These are phyloP conservation scores for Agrotis clavis DNA, from an alignment of 2,888 invertebrate species.

Conservation along the genomic window DNA sequence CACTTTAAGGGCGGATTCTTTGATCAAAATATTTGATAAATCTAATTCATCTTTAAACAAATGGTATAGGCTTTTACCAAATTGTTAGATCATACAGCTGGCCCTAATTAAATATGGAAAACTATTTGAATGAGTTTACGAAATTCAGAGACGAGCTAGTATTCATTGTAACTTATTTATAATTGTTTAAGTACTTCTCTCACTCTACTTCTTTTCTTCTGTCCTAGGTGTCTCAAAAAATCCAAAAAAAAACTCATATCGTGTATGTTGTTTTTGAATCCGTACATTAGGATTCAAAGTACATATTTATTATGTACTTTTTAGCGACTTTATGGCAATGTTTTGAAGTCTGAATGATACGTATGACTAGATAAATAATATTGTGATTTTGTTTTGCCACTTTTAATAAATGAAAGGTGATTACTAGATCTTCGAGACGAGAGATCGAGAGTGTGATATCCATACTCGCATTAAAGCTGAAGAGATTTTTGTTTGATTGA, in stretches of 20 bases:
- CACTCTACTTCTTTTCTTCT: neutral
- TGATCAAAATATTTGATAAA: too few species aligned
- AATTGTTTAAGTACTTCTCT: neutral
- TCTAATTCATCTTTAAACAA: too few species aligned
- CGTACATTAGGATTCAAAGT: neutral
- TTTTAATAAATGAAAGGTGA: neutral
- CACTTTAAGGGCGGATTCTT: too few species aligned
- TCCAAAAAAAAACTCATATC: neutral
- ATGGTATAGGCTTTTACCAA: too few species aligned
- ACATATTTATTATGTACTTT: too few species aligned
- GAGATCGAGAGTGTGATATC: neutral
- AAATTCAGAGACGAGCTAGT: conserved; percentile 2
- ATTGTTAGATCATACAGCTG: neutral
- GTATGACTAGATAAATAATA: conserved; percentile 9
- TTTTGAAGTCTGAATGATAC: neutral
- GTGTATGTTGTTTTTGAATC: neutral
- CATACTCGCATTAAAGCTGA: too few species aligned
- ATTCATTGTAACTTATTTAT: neutral
- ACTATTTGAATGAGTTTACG: neutral
- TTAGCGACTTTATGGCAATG: neutral
- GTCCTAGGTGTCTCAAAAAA: neutral
- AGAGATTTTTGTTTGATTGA: too few species aligned
- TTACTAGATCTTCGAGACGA: neutral
- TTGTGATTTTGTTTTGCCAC: neutral
- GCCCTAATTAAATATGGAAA: too few species aligned